Evolutionary conservation across 1,140 invertebrate genomes (phyloP), one percentile per base, ranked within the genome.

Genomic region (Cotesia glomerata): DNA sequence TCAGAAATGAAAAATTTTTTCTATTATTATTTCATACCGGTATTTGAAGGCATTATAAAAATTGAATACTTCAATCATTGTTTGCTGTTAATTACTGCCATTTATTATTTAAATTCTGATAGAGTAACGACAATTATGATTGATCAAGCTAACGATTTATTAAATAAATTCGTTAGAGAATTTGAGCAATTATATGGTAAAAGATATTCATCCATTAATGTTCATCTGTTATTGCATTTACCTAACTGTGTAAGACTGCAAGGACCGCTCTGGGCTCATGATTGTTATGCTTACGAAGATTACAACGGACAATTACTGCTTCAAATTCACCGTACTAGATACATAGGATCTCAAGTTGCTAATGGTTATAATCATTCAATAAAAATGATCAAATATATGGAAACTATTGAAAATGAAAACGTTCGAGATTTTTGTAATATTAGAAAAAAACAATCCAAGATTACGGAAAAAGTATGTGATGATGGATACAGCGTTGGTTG

Each of bases 141-240:
- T 14, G 0, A 54, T 26, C 11, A 39, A 8, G 64, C 67, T 0
- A 11, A 56, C 9, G 45, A 74, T 26, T 69, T 74, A 13, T 35
- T 74, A 13, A 39, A 63, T 56, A 66, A 51, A 65, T 74, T 70
- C 49, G 73, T 74, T 0, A 64, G 49, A 66, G 26, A 70, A 70
- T 74, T 74, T 70, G 35, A 62, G 39, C 51, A 13, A 9, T 9
- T 70, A 39, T 74, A 74, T 58, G 68, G 54, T 14, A 1, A 66
- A 32, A 7, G 54, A 36, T 70, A 52, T n/a, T 64, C 45, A 9
- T 74, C 73, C 5, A 74, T 74, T 13, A 65, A 71, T 70, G 16
- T 74, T 3, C 73, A 70, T 26, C 66, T 68, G 7, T 9, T 79
- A 5, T 67, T 77, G 16, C 74, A 80, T 70, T 68, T 80, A 13